Evolutionary conservation across 2,888 invertebrate species (phyloP), one percentile per base, ranked within the genome.

Genomic region (Philopedon plagiatum): DNA sequence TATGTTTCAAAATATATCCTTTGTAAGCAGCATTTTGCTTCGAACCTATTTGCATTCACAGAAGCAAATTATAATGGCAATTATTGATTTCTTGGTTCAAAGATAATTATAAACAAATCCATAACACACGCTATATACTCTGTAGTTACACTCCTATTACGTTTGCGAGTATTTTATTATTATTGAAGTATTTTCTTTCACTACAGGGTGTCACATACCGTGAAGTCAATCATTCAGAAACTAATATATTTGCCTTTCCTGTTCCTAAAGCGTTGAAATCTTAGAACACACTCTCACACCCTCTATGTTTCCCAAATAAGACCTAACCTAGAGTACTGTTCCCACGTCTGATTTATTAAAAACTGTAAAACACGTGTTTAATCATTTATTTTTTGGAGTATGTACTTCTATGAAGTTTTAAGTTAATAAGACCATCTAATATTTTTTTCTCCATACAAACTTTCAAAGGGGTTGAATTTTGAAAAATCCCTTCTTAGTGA

Each of bases 41-140:
- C 26, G 37, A 51, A 37, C 37, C 15, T 13, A 34, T 57, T 32
- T 61, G 26, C 11, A 39, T 67, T 67, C 67, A 44, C 34, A 61
- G 49, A 63, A 60, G 9, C 23, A 63, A 61, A 61, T 46, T 70
- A 63, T 29, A 19, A 13, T 29, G 54, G 70, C 70, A 49, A 71
- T 64, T 71, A 71, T 71, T 21, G 58, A 71, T 71, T 71, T 64
- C 49, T 64, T 60, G 70, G 26, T 71, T 58, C 32, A 58, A 71
- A 65, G 51, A 71, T 58, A 71, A 71, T 64, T 51, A 64, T 65
- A 64, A 71, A 71, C 64, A 51, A 54, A 71, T 60, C 58, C 64
- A 71, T 71, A 64, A 64, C 51, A 71, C 70, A 71, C 64, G 60
- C 64, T 63, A 67, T 34, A 26, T 44, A 19, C 19, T 46, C 23